Percentiles rank a stretch among this genome's conserved stretches.
Conservation (phyloP, 2,797 vertebrate species). For the Lycodopsis pacificus region DNA sequence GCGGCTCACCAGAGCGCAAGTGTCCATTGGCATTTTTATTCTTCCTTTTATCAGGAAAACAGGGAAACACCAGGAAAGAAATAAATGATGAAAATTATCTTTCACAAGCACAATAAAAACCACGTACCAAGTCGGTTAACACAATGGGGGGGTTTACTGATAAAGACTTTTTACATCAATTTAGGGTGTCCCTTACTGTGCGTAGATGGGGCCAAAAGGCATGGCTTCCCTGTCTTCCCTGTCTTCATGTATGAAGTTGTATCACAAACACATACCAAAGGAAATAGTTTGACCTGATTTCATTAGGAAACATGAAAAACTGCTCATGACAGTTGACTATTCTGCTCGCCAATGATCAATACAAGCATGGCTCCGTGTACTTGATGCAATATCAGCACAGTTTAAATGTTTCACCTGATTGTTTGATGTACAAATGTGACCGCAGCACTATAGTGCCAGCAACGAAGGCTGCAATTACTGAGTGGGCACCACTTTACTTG, state of each 20-base stretch:
- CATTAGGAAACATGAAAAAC: constrained; percentile 1
- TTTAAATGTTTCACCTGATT: not conserved
- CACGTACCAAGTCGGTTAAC: constrained; percentile 11
- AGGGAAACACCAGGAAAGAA: constrained; percentile 31
- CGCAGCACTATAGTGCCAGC: not conserved
- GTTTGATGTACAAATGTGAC: not conserved
- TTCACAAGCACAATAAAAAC: constrained; percentile 41
- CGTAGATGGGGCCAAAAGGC: constrained; percentile 13
- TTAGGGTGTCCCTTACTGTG: constrained; percentile 23
- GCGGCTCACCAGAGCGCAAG: constrained; percentile 42
- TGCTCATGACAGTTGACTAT: not conserved
- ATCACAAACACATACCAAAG: constrained; percentile 39
- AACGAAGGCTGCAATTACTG: not conserved
- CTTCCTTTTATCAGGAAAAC: constrained; percentile 29
- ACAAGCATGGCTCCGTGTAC: not conserved
- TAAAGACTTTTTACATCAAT: constrained; percentile 45
- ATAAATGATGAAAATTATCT: constrained; percentile 58
- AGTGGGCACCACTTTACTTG: not conserved
- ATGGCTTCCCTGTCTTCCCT: constrained; percentile 2
- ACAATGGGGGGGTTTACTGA: constrained; percentile 46
- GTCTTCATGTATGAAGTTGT: constrained; percentile 36
- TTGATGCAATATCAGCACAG: not conserved
- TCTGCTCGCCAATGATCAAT: constrained; percentile 1
- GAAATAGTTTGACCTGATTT: constrained; percentile 27
- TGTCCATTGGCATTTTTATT: constrained; percentile 43